Conservation (phyloP, 1,140 invertebrate species). For the Nephila pilipes region DNA sequence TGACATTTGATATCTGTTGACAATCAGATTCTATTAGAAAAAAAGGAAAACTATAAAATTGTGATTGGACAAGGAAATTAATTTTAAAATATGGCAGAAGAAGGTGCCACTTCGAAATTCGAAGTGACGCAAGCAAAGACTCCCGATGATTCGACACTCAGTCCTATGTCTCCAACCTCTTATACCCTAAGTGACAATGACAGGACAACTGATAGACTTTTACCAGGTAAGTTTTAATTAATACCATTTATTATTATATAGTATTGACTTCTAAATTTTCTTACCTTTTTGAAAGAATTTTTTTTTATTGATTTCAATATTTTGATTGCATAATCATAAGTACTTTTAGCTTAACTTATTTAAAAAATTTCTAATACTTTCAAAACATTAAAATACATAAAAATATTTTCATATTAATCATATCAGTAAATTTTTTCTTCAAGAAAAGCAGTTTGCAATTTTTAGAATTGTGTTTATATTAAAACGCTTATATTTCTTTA, state of each 20-base stretch:
- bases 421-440: too few species aligned
- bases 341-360: too few species aligned
- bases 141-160: slow-evolving; percentile 64
- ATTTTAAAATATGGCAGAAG: slow-evolving; percentile 51
- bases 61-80: not conserved
- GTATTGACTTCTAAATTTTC: not conserved
- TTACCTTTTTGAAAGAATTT: too few species aligned
- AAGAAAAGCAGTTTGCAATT: too few species aligned
- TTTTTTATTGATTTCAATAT: too few species aligned
- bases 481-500: too few species aligned
- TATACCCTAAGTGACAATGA: slow-evolving; percentile 74
- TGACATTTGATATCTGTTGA: not conserved
- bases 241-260: not conserved
- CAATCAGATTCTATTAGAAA: not conserved
- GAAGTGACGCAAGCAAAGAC: slow-evolving; percentile 71
- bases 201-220: slow-evolving; percentile 65
- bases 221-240: slow-evolving; percentile 49
- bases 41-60: not conserved
- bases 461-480: too few species aligned
- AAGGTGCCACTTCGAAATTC: slow-evolving; percentile 66
- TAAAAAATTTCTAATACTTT: too few species aligned
- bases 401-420: too few species aligned
- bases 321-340: too few species aligned
- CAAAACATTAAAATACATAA: too few species aligned
- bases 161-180: slow-evolving; percentile 72